Base-by-base conservation (phyloP, 2,888 invertebrate species). In the Pristionchus fissidentatus region DNA sequence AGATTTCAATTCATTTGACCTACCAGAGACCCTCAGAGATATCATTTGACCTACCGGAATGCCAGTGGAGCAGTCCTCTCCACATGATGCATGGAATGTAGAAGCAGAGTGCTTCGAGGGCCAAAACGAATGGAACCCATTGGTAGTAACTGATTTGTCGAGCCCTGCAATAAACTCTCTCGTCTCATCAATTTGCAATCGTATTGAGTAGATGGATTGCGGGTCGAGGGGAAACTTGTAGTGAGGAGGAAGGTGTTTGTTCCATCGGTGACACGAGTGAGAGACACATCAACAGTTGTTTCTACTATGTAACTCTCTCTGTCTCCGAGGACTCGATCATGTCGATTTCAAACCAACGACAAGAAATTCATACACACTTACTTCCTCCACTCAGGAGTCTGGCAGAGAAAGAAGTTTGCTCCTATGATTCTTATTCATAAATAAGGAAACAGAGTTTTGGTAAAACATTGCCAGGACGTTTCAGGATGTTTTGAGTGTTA, bases 1-100 rank as follows among this genome's bases (percentile, higher is more conserved):
- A 49, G 10, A 15, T 49, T 19, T 49, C 10, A 49, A 49, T 49
- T 49, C 19, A 15, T 49, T 49, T 49, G 49, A 49, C 19, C 19
- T 49, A 49, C 49, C 19, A 10, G 13, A 49, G 10, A 49, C 10
- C 19, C 49, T 49, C 49, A 15, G 49, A 10, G 10, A 49, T 49
- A 49, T 49, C 49, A 49, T 10, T n/a, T 19, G 4, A 13, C 55
- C 79, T 85, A 90, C 93, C 93, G 82, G 92, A 91, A 87, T 93
- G 92, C 92, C 92, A 93, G 86, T 93, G 93, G 49, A 94, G 90
- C 60, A 94, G 91, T 13, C 92, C 92, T 70, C 94, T 89, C 94
- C 94, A 94, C 86, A 94, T 90, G 80, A 94, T 93, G 89, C 93
- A 93, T 2, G 94, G 94, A 73, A 94, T 91, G 90, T 94, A 93